Evolutionary conservation across 2,113 vertebrate genomes (phyloP), one percentile per base, ranked within the genome.

Genomic region (Ctenodactylus gundi): DNA sequence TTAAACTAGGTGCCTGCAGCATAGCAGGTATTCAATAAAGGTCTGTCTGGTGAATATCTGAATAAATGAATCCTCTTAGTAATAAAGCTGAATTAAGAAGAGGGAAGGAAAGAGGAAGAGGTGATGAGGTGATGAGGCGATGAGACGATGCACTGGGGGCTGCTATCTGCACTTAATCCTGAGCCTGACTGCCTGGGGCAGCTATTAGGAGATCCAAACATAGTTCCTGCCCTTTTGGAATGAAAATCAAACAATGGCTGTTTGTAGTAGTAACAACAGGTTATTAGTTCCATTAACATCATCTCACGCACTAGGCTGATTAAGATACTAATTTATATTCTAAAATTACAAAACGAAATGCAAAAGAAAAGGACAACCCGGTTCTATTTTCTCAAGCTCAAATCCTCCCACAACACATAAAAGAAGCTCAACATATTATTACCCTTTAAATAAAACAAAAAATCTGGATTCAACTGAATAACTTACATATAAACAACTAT

Each of bases 331-430:
- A 96, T 95, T 96, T 95, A 87, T 85, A 83, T 73, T 94, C 88
- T 95, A 93, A 91, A 96, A 82, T 92, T 96, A 88, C 60, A 91
- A 96, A 90, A 95, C 87, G 95, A 92, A 95, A 58, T 78, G 34
- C 25, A 84, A 97, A 92, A 36, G 77, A 90, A 90, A 97, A 94
- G 58, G 57, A 77, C 55, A 94, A 80, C 18, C 25, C 55, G 85
- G 6, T 85, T 91, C 88, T 96, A 86, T 96, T 92, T 96, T 93
- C 55, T 94, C 25, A 86, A 85, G 78, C 67, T 75, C 68, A 64
- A 88, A 88, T 60, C 58, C 39, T 53, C 65, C 44, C 11, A 75
- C 23, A 75, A 68, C 34, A 96, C 23, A 97, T 34, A 96, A 90
- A 97, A 87, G 64, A n/a, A 95, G 27, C 68, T 90, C 62, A 93